These are phyloP conservation scores for Tetragonula carbonaria DNA, from an alignment of 2,888 invertebrate species.

Conservation along the genomic window DNA sequence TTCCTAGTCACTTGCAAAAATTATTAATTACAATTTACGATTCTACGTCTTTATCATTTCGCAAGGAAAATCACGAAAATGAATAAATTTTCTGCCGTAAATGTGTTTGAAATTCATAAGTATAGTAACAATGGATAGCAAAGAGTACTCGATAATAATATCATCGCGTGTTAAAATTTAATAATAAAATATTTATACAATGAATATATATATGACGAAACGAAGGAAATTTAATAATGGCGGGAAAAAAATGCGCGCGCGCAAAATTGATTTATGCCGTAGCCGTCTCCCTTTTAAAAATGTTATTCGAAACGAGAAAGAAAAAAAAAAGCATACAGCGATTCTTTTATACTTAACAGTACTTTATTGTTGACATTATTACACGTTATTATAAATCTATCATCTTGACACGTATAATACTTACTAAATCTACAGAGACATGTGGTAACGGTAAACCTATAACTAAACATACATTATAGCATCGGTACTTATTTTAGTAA, in stretches of 20 bases:
- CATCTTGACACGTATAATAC: constrained; percentile 79
- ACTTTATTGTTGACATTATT: constrained; percentile 78
- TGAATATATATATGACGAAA: too few relatives aligned
- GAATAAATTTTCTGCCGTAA: background rate
- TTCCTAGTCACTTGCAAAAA: background rate
- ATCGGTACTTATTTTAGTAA: constrained; percentile 62
- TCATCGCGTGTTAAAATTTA: too few relatives aligned
- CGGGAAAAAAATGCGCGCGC: too few relatives aligned
- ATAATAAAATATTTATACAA: too few relatives aligned
- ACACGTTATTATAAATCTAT: constrained; percentile 81
- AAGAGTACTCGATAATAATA: too few relatives aligned
- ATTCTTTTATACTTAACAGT: constrained; percentile 73
- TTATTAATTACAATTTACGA: too few relatives aligned
- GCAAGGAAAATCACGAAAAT: background rate
- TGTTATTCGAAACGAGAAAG: background rate
- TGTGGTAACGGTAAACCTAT: constrained; percentile 68
- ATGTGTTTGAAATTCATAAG: background rate
- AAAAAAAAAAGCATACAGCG: background rate
- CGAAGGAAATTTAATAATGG: too few relatives aligned
- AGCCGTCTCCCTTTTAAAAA: background rate
- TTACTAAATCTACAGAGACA: constrained; percentile 74
- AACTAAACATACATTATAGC: constrained; percentile 72
- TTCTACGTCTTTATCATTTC: background rate
- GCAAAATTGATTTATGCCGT: background rate
- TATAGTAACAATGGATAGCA: too few relatives aligned